Evolutionary conservation across 2,888 invertebrate genomes (phyloP), one percentile per base, ranked within the genome.

Genomic region (Macropis europaea): DNA sequence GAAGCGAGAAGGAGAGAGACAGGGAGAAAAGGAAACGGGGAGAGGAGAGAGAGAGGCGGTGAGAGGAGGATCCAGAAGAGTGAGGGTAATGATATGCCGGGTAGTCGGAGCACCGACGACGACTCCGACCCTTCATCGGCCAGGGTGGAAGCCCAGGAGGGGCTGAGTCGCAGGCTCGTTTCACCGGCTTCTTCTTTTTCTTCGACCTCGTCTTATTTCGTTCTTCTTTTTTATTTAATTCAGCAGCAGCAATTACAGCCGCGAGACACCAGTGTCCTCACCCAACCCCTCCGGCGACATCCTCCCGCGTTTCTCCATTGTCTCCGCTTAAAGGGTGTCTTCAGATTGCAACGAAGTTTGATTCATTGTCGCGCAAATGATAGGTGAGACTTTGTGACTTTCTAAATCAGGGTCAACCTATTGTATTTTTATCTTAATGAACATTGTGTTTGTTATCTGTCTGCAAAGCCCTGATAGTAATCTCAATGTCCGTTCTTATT

Each of bases 1-100:
- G 70, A 61, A 88, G 81, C 88, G 88, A 77, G 85, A 87, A 87
- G 86, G 88, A 89, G 9, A 59, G 36, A 38, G 48, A 42, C 59
- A 47, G 52, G 34, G 48, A 87, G 56, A 26, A 62, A 34, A 53
- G 15, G 36, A 47, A 13, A 9, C 11, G 17, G 32, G 30, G 67
- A 64, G 53, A 60, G 57, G 48, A 60, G 57, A 17, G 73, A 60
- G 70, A 50, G 60, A 59, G 34, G 48, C 61, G 68, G 72, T 17
- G 52, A 59, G 57, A 45, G 59, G 73, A 45, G 60, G 53, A 59
- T 64, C 59, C 40, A 67, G 45, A 38, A 69, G 73, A 68, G 76
- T 53, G 73, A 76, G 77, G 84, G 83, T 86, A 85, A 85, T 85
- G 85, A 85, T 85, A 85, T 85, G 85, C 85, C 77, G 76, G 81